Base-by-base conservation (phyloP, 2,113 vertebrate genomes). In the Etheostoma spectabile region DNA sequence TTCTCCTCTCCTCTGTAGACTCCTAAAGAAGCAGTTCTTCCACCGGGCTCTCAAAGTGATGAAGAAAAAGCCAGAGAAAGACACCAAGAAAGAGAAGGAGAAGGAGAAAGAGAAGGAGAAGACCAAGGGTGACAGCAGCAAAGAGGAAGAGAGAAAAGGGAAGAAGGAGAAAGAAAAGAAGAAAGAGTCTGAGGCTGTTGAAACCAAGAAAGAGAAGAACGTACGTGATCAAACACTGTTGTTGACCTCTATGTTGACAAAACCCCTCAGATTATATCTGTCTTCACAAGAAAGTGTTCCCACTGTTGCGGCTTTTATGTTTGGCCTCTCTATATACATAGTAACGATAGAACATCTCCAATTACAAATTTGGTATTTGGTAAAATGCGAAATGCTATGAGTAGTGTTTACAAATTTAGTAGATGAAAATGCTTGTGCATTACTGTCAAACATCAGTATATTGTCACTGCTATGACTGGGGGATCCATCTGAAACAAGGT, bases 1-100 rank as follows among this genome's bases (percentile, higher is more conserved):
- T 48, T 35, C 10, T 77, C 42, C n/a, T 61, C 21, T 67, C 57
- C 11, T 73, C 19, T 69, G 10, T 60, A 99, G 98, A 80, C 97
- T 99, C 72, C 94, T 99, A 68, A 99, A 99, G 92, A 99, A 98
- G 80, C 97, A 99, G 79, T 99, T 99, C 91, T 99, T 98, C 90
- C 97, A 99, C 88, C 97, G 98, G 62, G 98, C 97, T 3, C 92
- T 99, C 71, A 99, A 99, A 93, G 98, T 99, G 85, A 98, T 99
- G 97, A 99, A 99, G 95, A 98, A 99, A 94, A 99, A 98, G 71
- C 96, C 96, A 2, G 98, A 99, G 77, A 99, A 98, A 86, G 97
- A 99, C 78, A 95, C 91, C 48, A 96, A 96, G 80, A 99, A 98
- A 80, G 97, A 98, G 74, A 96, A 95, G 81, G 96, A 95, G 81